phyloP scores from a whole-genome alignment of 2,113 vertebrate genomes.

The Colossoma macropomum region DNA sequence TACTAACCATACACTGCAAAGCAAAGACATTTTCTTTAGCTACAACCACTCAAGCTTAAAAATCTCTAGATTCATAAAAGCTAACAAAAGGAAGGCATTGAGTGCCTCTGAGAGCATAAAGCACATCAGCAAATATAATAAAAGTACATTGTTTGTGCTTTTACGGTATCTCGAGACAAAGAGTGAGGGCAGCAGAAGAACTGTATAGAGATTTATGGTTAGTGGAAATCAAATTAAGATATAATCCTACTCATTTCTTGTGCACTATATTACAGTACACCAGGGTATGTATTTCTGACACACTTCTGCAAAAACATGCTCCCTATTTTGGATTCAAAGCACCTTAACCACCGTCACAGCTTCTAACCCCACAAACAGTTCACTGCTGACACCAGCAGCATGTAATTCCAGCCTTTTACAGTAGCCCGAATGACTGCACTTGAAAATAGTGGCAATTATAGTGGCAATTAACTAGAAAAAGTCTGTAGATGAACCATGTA shows the following conservation, averaged over 20 bases:
- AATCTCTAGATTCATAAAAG: slow-evolving; percentile 1
- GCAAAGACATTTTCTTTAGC: slow-evolving; percentile 7
- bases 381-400: not conserved
- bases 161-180: slow-evolving; percentile 1
- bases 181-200: not conserved
- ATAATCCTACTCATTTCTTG: not conserved
- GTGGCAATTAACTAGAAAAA: not conserved
- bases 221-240: not conserved
- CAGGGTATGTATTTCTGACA: not conserved
- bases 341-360: not conserved
- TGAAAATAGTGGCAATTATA: not conserved
- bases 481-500: not conserved
- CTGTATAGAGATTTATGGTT: not conserved
- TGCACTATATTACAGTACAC: not conserved
- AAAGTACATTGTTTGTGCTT: slow-evolving; percentile 17
- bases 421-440: not conserved
- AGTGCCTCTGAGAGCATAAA: not conserved
- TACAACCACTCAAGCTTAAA: slow-evolving; percentile 33
- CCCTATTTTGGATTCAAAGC: not conserved
- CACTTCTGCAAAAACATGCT: not conserved
- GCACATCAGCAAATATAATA: slow-evolving; percentile 33
- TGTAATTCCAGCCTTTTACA: not conserved
- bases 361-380: not conserved
- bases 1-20: slow-evolving; percentile 6
- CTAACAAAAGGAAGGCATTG: not conserved